Evolutionary conservation across 92 coral and sea anemone genomes (phyloP).

Genomic region (Virgularia gustaviana): DNA sequence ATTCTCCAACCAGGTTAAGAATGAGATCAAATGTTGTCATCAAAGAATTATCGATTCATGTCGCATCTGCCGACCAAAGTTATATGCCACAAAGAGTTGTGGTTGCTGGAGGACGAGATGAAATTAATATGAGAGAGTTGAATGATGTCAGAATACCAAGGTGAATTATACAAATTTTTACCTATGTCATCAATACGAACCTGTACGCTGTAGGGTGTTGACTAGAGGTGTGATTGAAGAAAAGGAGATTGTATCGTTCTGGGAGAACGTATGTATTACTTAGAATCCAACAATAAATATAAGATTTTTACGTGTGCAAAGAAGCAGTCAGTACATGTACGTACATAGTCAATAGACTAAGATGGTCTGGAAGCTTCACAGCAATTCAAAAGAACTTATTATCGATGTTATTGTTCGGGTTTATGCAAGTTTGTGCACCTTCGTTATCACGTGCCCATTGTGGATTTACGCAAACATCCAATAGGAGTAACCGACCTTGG

Average conservation of each 20-base stretch:
- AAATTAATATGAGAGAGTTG: slow-evolving; percentile 83
- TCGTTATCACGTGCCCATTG: too few relatives aligned
- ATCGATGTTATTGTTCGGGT: too few relatives aligned
- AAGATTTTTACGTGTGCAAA: neutral
- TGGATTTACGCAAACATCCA: too few relatives aligned
- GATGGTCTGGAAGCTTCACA: too few relatives aligned
- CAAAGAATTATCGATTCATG: slow-evolving; percentile 89
- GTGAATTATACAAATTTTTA: neutral
- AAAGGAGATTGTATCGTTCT: neutral
- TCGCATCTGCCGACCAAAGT: slow-evolving; percentile 95
- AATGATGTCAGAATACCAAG: slow-evolving; percentile 90
- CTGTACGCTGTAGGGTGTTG: neutral
- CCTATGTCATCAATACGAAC: neutral
- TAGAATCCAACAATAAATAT: too few relatives aligned
- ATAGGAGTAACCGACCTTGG: too few relatives aligned
- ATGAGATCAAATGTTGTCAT: slow-evolving; percentile 97
- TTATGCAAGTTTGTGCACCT: too few relatives aligned
- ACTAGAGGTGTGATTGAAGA: neutral
- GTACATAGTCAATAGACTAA: too few relatives aligned
- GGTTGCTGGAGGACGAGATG: slow-evolving; percentile 92
- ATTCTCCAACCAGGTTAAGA: slow-evolving; percentile 55
- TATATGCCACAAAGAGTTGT: slow-evolving; percentile 99
- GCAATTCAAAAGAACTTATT: too few relatives aligned
- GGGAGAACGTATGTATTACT: neutral
- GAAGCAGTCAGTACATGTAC: neutral